phyloP scores from a whole-genome alignment of 2,888 invertebrate species.

The Ichneumon xanthorius region DNA sequence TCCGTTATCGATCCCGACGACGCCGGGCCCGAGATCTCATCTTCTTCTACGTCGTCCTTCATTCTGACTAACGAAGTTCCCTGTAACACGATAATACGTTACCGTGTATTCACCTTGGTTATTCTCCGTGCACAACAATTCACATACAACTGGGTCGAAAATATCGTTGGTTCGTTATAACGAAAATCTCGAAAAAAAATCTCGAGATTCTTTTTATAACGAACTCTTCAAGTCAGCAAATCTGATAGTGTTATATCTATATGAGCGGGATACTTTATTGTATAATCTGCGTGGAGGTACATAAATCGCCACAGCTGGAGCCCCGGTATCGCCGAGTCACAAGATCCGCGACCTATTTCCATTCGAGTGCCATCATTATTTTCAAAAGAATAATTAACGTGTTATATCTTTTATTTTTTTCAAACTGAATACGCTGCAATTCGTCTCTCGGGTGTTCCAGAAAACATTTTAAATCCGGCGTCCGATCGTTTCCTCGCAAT shows the following conservation, averaged over 20 bases:
- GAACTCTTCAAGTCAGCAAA: conserved; percentile 24
- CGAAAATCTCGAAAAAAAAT: not conserved
- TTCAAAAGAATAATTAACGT: conserved; percentile 59
- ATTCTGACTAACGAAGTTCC: conserved; percentile 67
- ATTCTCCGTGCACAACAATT: not conserved
- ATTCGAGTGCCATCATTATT: conserved; percentile 51
- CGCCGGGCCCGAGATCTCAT: conserved; percentile 74
- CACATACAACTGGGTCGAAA: conserved; percentile 20
- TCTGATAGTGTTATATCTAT: not conserved
- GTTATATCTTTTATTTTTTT: conserved; percentile 19
- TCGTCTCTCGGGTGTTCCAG: not conserved
- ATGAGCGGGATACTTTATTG: conserved; percentile 3
- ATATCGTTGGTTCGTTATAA: not conserved
- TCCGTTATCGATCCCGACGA: conserved; percentile 72
- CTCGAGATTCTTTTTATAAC: conserved; percentile 29
- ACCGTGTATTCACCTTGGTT: conserved; percentile 12
- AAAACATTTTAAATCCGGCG: conserved; percentile 22
- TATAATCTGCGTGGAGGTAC: conserved; percentile 10
- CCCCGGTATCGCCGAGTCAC: conserved; percentile 8
- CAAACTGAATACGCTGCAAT: conserved; percentile 8
- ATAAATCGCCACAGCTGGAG: conserved; percentile 20
- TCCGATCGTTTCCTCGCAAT: not conserved
- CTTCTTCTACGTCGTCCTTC: conserved; percentile 80
- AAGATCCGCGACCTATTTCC: conserved; percentile 56
- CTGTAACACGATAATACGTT: conserved; percentile 23